These are phyloP conservation scores for Dione juno DNA, from an alignment of 2,888 invertebrate species.

Conservation along the genomic window DNA sequence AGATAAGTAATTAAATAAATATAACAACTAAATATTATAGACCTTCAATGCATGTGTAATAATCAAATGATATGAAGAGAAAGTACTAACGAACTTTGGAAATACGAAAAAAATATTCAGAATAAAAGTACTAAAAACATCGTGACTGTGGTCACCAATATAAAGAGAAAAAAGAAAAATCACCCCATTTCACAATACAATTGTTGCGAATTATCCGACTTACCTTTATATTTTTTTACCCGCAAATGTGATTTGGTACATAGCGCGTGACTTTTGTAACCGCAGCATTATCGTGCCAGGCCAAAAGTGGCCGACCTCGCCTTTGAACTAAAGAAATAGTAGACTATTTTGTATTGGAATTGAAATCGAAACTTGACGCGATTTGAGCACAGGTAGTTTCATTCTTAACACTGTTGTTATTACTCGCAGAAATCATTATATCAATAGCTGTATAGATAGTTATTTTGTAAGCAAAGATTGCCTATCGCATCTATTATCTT, in stretches of 20 bases:
- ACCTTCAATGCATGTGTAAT: neutral
- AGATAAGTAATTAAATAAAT: neutral
- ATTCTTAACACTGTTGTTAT: constrained; percentile 8
- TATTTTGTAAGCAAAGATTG: neutral
- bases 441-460: neutral
- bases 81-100: neutral
- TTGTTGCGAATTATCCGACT: constrained; percentile 62
- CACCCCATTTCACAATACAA: constrained; percentile 26
- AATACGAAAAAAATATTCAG: neutral
- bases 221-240: constrained; percentile 62
- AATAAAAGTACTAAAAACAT: neutral
- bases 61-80: neutral
- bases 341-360: constrained; percentile 43
- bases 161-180: constrained; percentile 9
- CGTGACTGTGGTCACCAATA: constrained; percentile 2
- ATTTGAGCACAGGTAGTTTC: constrained; percentile 25
- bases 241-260: constrained; percentile 67
- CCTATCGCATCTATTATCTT: no score
- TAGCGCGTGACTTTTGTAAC: constrained; percentile 77
- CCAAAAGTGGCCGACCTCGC: constrained; percentile 75
- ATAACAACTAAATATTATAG: neutral
- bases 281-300: constrained; percentile 74
- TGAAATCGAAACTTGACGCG: constrained; percentile 46
- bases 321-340: constrained; percentile 46
- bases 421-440: neutral